These are phyloP conservation scores for Spondyliosoma cantharus DNA, from an alignment of 2,797 vertebrate genomes.

Conservation along the genomic window DNA sequence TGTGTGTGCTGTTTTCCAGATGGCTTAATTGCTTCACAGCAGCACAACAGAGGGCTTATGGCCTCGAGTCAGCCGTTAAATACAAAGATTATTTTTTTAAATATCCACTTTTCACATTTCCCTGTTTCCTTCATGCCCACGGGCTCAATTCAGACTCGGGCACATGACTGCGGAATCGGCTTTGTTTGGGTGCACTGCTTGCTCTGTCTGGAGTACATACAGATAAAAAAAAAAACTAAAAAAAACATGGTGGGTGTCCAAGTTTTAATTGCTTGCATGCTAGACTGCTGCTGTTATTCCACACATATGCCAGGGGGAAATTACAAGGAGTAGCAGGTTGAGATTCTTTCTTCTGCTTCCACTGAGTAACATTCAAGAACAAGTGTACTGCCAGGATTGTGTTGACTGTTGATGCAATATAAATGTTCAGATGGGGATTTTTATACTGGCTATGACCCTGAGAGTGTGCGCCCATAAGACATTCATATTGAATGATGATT, in stretches of 20 bases:
- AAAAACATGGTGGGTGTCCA: constrained; percentile 38
- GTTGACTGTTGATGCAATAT: not conserved
- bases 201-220: constrained; percentile 24
- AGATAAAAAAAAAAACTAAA: constrained; percentile 20
- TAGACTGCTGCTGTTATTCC: constrained; percentile 26
- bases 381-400: not conserved
- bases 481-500: not conserved
- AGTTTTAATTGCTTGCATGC: constrained; percentile 46
- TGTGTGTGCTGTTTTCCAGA: constrained; percentile 46
- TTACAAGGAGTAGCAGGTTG: not conserved
- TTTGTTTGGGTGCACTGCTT: constrained; percentile 55
- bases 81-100: constrained; percentile 53
- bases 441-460: not conserved
- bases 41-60: constrained; percentile 55
- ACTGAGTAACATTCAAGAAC: not conserved
- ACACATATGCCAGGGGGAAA: constrained; percentile 29
- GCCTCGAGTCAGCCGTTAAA: constrained; percentile 55
- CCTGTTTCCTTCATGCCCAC: constrained; percentile 41
- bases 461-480: not conserved
- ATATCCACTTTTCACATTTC: constrained; percentile 55
- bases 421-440: not conserved
- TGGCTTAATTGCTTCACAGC: constrained; percentile 59
- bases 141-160: constrained; percentile 33
- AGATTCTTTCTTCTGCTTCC: constrained; percentile 11
- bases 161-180: constrained; percentile 54